Conservation (phyloP, 2,888 invertebrate genomes). For the Adelognathus sp. region DNA sequence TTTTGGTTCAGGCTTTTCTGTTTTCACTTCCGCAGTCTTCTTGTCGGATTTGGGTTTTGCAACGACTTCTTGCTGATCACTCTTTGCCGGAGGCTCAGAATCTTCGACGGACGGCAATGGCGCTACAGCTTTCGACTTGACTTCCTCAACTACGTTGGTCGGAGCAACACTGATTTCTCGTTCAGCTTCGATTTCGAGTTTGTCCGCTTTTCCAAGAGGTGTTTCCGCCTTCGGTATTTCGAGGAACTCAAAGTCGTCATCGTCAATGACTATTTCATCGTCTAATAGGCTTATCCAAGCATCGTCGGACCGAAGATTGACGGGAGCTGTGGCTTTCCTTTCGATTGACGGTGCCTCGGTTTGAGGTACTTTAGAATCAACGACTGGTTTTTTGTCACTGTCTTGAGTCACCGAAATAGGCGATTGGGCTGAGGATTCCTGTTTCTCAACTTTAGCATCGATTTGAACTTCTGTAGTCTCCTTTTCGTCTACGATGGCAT, state of each 20-base stretch:
- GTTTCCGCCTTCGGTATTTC: conserved; percentile 44
- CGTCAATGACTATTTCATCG: conserved; percentile 68
- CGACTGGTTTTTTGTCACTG: background rate
- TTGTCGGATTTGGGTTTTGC: conserved; percentile 21
- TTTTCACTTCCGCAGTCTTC: conserved; percentile 28
- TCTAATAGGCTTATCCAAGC: conserved; percentile 71
- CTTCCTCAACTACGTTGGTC: background rate
- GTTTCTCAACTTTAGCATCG: background rate
- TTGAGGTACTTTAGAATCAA: background rate
- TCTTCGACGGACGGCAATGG: conserved; percentile 49
- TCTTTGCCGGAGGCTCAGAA: conserved; percentile 11
- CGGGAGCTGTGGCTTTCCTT: conserved; percentile 48
- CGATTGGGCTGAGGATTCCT: background rate
- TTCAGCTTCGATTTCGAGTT: background rate
- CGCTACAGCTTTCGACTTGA: conserved; percentile 58
- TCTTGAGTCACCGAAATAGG: background rate
- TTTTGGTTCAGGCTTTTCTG: conserved; percentile 16
- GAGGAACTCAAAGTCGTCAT: conserved; percentile 63
- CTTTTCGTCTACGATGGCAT: background rate
- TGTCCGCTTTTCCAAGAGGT: conserved; percentile 5
- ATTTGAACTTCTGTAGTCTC: background rate
- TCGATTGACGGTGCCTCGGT: background rate
- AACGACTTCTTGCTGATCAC: background rate
- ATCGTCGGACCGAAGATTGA: conserved; percentile 57
- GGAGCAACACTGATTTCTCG: background rate